Conservation (phyloP, 1,140 invertebrate species). For the Tetraneura akinire region DNA sequence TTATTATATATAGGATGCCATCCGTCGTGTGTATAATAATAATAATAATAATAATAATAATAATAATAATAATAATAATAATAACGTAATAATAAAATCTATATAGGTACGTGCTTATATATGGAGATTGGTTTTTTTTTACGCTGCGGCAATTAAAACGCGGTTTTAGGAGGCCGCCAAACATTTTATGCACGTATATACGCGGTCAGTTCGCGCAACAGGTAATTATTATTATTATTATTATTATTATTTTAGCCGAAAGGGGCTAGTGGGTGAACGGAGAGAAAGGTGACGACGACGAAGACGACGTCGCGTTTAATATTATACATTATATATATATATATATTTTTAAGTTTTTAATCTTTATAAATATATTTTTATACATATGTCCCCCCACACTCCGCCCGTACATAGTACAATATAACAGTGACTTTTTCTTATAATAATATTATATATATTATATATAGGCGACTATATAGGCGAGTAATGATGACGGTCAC, state of each 20-base stretch:
- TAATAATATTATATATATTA: neutral
- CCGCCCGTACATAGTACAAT: neutral
- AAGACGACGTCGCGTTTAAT: constrained; percentile 13
- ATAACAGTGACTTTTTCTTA: constrained; percentile 35
- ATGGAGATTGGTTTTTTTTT: constrained; percentile 21
- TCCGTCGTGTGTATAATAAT: no score
- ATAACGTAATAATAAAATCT: constrained; percentile 8
- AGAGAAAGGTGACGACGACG: neutral
- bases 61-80: no score
- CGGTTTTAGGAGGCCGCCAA: constrained; percentile 15
- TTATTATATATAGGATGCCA: no score
- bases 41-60: no score
- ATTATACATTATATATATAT: no score
- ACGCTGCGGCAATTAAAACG: constrained; percentile 39
- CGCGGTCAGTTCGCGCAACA: neutral
- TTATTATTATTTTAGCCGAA: no score
- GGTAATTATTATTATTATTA: no score
- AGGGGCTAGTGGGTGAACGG: neutral
- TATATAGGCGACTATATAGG: no score
- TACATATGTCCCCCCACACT: neutral
- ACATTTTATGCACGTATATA: neutral
- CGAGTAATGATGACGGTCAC: constrained; percentile 44
- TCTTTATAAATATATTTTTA: constrained; percentile 3
- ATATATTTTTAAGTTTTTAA: neutral
- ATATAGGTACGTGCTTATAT: neutral